phyloP scores from a whole-genome alignment of 2,888 invertebrate genomes.

The Sipha maydis region DNA sequence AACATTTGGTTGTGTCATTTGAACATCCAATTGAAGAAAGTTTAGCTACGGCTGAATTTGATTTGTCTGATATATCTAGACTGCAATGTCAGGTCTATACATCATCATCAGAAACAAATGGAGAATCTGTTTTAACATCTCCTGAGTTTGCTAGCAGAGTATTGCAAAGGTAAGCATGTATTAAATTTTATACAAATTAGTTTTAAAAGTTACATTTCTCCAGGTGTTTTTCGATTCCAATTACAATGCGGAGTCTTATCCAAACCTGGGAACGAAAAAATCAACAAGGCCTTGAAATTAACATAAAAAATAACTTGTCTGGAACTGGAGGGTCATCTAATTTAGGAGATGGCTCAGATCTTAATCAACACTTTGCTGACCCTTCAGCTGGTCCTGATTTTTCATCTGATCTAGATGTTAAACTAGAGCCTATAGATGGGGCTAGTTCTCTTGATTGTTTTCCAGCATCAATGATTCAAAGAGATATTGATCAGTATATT shows the following conservation, averaged over 20 bases:
- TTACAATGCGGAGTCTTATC: conserved; percentile 88
- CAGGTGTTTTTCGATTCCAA: conserved; percentile 88
- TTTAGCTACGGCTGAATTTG: conserved; percentile 91
- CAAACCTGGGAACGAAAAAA: conserved; percentile 83
- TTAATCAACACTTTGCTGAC: conserved; percentile 56
- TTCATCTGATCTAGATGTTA: conserved; percentile 56
- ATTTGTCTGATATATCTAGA: conserved; percentile 82
- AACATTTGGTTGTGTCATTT: conserved; percentile 87
- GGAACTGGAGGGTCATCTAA: conserved; percentile 58
- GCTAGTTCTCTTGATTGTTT: conserved; percentile 57
- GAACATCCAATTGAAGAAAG: conserved; percentile 93
- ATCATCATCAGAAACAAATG: conserved; percentile 70
- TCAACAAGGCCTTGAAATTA: conserved; percentile 37
- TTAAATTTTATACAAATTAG: conserved; percentile 10
- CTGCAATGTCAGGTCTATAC: conserved; percentile 82
- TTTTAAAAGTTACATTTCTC: conserved; percentile 4
- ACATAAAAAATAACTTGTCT: conserved; percentile 55
- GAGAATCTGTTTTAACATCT: conserved; percentile 67
- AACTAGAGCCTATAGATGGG: conserved; percentile 57
- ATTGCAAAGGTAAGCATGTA: conserved; percentile 75
- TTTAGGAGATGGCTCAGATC: conserved; percentile 50
- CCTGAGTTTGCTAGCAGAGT: conserved; percentile 75
- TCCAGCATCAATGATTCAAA: conserved; percentile 58
- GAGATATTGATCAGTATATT: conserved; percentile 56
- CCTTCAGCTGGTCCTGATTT: conserved; percentile 57